These are phyloP conservation scores for Pomacea canaliculata DNA, from an alignment of 2,888 invertebrate genomes.

Conservation along the genomic window DNA sequence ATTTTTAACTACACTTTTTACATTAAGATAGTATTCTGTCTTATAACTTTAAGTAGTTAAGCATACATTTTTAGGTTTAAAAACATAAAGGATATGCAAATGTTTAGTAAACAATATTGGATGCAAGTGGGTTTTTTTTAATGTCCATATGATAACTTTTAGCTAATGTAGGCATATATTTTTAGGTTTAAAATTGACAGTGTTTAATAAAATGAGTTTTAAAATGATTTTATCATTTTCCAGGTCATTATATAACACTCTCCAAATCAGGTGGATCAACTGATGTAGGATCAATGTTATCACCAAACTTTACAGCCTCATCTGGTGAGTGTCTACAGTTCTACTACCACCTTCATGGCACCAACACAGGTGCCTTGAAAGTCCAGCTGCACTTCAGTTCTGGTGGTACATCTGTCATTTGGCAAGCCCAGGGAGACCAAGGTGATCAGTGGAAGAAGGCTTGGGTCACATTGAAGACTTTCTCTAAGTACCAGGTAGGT, in stretches of 20 bases:
- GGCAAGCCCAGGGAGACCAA: conserved; percentile 50
- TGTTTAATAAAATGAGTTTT: too few relatives aligned
- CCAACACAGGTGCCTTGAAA: conserved; percentile 51
- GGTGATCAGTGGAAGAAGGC: conserved; percentile 58
- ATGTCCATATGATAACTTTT: too few relatives aligned
- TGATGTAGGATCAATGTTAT: conserved; percentile 73
- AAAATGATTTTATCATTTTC: conserved; percentile 4
- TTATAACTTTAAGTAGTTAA: too few relatives aligned
- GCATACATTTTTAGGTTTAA: too few relatives aligned
- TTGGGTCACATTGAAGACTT: conserved; percentile 44
- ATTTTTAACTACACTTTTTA: too few relatives aligned
- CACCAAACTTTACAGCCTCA: conserved; percentile 47
- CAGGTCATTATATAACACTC: conserved; percentile 57
- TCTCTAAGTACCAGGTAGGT: conserved; percentile 47
- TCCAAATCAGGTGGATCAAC: conserved; percentile 55
- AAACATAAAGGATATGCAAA: too few relatives aligned
- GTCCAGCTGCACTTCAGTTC: conserved; percentile 34
- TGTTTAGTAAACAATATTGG: too few relatives aligned
- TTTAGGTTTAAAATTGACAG: too few relatives aligned
- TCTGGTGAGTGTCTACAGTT: conserved; percentile 59
- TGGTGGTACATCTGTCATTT: conserved; percentile 19
- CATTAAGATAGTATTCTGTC: too few relatives aligned
- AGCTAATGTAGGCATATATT: too few relatives aligned
- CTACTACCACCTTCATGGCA: conserved; percentile 64
- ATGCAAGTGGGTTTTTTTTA: too few relatives aligned